phyloP scores from a whole-genome alignment of 2,888 invertebrate species.

The Noctua pronuba region DNA sequence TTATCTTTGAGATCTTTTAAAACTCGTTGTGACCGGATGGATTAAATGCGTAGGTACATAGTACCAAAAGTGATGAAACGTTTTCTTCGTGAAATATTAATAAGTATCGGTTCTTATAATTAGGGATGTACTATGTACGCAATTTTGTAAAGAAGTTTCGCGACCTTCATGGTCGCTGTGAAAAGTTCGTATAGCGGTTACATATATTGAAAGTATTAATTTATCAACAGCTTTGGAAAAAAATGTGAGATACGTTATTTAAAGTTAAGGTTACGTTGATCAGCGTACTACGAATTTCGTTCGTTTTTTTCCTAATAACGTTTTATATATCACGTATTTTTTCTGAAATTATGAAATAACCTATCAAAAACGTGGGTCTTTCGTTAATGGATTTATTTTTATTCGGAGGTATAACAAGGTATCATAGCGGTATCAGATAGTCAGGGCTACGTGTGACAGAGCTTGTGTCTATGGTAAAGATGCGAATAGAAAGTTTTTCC shows the following conservation, averaged over 20 bases:
- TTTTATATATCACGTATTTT: not conserved
- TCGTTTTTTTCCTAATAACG: not conserved
- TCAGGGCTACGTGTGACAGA: not conserved
- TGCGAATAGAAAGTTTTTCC: conserved; percentile 23
- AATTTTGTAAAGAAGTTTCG: not conserved
- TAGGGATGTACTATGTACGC: not conserved
- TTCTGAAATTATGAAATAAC: not conserved
- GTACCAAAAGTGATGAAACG: conserved; percentile 20
- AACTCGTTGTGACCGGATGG: conserved; percentile 36
- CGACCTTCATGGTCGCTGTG: not conserved
- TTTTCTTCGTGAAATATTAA: conserved; percentile 36
- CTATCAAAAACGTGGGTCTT: no score
- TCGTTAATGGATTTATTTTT: not conserved
- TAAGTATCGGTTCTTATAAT: not conserved
- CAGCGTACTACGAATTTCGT: not conserved
- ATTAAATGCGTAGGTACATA: conserved; percentile 8
- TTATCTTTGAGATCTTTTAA: conserved; percentile 51
- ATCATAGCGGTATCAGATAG: not conserved
- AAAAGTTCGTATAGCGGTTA: not conserved
- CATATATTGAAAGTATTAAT: not conserved
- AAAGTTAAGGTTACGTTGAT: not conserved
- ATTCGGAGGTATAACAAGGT: not conserved
- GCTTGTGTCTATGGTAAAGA: not conserved
- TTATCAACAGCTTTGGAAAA: not conserved
- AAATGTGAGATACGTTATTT: no score